A percentile compares a stretch with the other conserved stretches of the same genome.
Conservation (phyloP, 53 echinoderm and acorn worm species). For the Patiria pectinifera region DNA sequence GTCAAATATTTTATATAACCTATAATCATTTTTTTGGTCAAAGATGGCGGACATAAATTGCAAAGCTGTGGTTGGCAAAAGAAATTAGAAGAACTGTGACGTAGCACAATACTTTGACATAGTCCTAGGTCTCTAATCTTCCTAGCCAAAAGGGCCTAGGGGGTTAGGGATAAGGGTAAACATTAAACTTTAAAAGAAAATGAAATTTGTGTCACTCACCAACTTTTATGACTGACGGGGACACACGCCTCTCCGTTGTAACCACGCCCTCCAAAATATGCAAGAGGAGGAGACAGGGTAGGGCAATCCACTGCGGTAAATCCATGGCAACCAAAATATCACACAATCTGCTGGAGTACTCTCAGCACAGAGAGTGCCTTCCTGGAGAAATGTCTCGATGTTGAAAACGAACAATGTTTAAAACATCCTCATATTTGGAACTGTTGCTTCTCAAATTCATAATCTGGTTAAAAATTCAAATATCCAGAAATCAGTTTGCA, state of each 20-base stretch:
- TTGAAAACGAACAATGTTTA: not conserved
- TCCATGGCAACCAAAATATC: conserved; percentile 24
- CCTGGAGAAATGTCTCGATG: not conserved
- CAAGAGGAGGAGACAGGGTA: not conserved
- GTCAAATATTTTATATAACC: not conserved
- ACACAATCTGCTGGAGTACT: not conserved
- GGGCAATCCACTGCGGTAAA: conserved; percentile 36
- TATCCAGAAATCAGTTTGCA: not conserved
- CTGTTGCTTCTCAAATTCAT: not conserved
- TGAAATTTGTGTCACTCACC: conserved; percentile 1
- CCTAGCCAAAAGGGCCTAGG: too few species aligned
- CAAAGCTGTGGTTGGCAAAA: too few species aligned
- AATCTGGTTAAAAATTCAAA: not conserved
- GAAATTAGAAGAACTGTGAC: too few species aligned
- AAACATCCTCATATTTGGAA: not conserved
- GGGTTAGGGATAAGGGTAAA: too few species aligned
- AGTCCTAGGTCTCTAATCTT: not conserved
- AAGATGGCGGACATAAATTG: too few species aligned
- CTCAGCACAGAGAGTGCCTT: not conserved
- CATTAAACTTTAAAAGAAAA: not conserved
- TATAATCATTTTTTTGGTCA: not conserved
- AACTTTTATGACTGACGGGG: conserved; percentile 30
- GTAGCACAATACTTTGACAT: too few species aligned
- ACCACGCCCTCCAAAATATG: conserved; percentile 46
- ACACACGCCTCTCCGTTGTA: conserved; percentile 25